These are phyloP conservation scores for Notarius lentiginosus DNA, from an alignment of 2,113 vertebrate genomes.

Conservation along the genomic window DNA sequence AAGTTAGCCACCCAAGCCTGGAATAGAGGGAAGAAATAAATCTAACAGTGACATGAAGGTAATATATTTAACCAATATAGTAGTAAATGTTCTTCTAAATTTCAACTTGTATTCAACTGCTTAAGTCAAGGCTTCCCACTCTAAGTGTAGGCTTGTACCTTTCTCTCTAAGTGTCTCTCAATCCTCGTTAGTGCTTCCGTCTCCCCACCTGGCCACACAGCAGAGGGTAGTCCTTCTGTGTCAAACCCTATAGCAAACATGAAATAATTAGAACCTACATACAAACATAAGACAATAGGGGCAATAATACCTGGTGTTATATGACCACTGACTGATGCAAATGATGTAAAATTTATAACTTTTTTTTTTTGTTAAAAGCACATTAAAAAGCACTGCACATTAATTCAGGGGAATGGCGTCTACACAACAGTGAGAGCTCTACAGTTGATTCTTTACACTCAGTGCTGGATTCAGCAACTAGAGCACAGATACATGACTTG, in stretches of 20 bases:
- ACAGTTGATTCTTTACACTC: too few relatives aligned
- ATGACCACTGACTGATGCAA: too few relatives aligned
- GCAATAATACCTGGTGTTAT: neutral
- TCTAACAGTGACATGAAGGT: neutral
- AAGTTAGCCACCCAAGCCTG: constrained; percentile 79
- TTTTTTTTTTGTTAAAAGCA: too few relatives aligned
- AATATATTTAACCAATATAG: neutral
- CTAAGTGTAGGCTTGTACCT: constrained; percentile 53
- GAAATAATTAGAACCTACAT: neutral
- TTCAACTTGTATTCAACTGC: neutral
- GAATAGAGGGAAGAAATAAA: neutral
- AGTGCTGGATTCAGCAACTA: neutral
- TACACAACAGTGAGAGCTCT: too few relatives aligned
- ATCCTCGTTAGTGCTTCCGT: constrained; percentile 74
- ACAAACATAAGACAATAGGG: neutral
- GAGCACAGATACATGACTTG: neutral
- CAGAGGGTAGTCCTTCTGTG: constrained; percentile 69
- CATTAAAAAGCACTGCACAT: too few relatives aligned
- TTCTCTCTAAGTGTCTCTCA: constrained; percentile 76
- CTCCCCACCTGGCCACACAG: constrained; percentile 77
- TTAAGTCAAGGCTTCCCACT: neutral
- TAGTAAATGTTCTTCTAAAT: neutral
- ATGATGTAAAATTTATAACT: too few relatives aligned
- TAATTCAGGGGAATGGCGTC: too few relatives aligned
- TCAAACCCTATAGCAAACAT: constrained; percentile 68